Percentiles rank a stretch among this genome's conserved stretches.
phyloP scores from a whole-genome alignment of 2,113 vertebrate genomes.

The Salminus brasiliensis region DNA sequence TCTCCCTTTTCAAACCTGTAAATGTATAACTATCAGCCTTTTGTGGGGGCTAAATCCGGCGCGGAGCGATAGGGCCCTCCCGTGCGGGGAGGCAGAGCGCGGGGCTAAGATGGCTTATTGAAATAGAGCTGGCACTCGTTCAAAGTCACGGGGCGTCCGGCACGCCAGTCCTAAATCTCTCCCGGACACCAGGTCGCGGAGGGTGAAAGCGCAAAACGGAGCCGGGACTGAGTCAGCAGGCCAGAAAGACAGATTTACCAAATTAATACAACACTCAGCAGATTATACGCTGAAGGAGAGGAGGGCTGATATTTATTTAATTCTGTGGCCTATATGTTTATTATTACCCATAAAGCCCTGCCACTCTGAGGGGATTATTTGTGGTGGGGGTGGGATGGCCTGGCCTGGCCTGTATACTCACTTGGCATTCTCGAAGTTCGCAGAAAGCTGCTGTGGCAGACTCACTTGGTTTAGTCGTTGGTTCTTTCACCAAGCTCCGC shows the following conservation, averaged over 20 bases:
- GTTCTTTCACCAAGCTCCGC: conserved; percentile 7
- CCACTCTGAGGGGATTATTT: conserved; percentile 29
- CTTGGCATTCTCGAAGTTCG: conserved; percentile 3
- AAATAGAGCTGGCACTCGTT: conserved; percentile 44
- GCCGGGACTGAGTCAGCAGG: conserved; percentile 32
- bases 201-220: conserved; percentile 33
- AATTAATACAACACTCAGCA: conserved; percentile 56
- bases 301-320: conserved; percentile 38
- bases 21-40: conserved; percentile 19
- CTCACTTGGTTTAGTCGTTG: conserved; percentile 2
- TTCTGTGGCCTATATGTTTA: conserved; percentile 6
- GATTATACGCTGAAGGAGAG: conserved; percentile 34
- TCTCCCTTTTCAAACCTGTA: not conserved
- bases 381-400: not conserved
- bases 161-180: conserved; percentile 42
- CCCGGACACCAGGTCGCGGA: conserved; percentile 38
- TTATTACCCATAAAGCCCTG: conserved; percentile 24
- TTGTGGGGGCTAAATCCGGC: conserved; percentile 32
- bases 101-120: conserved; percentile 37
- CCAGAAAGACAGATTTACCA: conserved; percentile 33
- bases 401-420: too few species aligned
- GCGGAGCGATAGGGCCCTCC: conserved; percentile 9
- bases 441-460: conserved; percentile 19
- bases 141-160: conserved; percentile 45
- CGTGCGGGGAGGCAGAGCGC: not conserved